phyloP scores from a whole-genome alignment of 2,888 invertebrate genomes.

The Calameuta filiformis region DNA sequence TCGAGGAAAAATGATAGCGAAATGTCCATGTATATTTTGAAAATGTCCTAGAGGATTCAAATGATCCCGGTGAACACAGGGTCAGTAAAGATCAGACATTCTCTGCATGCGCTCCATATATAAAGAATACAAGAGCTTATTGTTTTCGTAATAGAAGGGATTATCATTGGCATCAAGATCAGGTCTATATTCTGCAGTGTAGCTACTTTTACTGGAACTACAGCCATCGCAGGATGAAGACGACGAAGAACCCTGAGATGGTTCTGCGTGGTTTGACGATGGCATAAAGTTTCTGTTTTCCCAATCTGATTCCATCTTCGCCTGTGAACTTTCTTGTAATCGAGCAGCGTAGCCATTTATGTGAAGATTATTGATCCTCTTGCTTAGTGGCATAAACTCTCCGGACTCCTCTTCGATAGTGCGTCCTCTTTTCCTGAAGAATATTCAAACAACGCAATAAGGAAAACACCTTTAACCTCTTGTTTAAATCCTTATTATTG shows the following conservation, averaged over 20 bases:
- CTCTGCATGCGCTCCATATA: slow-evolving; percentile 85
- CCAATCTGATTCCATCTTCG: slow-evolving; percentile 55
- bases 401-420: slow-evolving; percentile 76
- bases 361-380: slow-evolving; percentile 90
- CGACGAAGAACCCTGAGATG: slow-evolving; percentile 55
- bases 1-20: background rate
- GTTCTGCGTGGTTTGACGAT: slow-evolving; percentile 60
- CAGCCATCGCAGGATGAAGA: slow-evolving; percentile 50
- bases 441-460: slow-evolving; percentile 18
- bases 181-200: slow-evolving; percentile 74
- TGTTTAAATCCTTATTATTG: background rate
- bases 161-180: slow-evolving; percentile 82
- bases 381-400: slow-evolving; percentile 89
- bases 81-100: slow-evolving; percentile 51
- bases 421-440: slow-evolving; percentile 79
- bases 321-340: slow-evolving; percentile 42
- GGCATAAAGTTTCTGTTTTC: slow-evolving; percentile 48
- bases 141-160: slow-evolving; percentile 86
- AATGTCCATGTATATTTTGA: background rate
- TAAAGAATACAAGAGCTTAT: slow-evolving; percentile 86
- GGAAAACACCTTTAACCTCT: slow-evolving; percentile 4
- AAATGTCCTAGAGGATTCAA: background rate
- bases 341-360: slow-evolving; percentile 70
- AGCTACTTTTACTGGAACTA: slow-evolving; percentile 54
- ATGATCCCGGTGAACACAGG: background rate